These are phyloP conservation scores for Clarias fuscus DNA, from an alignment of 2,797 vertebrate genomes.

Conservation along the genomic window DNA sequence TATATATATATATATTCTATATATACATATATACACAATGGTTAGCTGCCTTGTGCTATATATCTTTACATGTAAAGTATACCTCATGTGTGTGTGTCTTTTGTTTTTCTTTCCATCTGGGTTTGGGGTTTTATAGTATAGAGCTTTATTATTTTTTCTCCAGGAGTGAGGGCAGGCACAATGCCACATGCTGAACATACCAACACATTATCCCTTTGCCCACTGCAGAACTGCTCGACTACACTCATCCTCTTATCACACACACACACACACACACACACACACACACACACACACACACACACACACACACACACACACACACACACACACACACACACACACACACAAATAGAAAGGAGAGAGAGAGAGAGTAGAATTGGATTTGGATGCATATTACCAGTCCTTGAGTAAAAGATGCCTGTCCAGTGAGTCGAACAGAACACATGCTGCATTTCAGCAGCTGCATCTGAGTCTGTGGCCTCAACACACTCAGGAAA, in stretches of 20 bases:
- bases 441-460: conserved; percentile 13
- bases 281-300: not conserved
- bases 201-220: conserved; percentile 52
- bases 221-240: conserved; percentile 41
- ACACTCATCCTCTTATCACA: conserved; percentile 19
- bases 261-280: not conserved
- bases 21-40: too few species aligned
- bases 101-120: conserved; percentile 19
- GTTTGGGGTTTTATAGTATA: conserved; percentile 42
- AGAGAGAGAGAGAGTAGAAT: not conserved
- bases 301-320: not conserved
- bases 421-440: conserved; percentile 1
- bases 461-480: not conserved
- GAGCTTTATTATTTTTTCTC: conserved; percentile 57
- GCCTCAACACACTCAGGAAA: not conserved
- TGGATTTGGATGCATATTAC: conserved; percentile 11
- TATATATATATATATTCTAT: too few species aligned
- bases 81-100: conserved; percentile 4
- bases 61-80: not conserved
- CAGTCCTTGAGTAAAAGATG: conserved; percentile 15
- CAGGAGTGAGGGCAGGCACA: conserved; percentile 49
- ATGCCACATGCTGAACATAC: conserved; percentile 62
- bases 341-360: not conserved
- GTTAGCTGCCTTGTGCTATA: too few species aligned
- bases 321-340: not conserved